Conservation (phyloP, 2,797 vertebrate genomes). For the Rhodeus uyekii region DNA sequence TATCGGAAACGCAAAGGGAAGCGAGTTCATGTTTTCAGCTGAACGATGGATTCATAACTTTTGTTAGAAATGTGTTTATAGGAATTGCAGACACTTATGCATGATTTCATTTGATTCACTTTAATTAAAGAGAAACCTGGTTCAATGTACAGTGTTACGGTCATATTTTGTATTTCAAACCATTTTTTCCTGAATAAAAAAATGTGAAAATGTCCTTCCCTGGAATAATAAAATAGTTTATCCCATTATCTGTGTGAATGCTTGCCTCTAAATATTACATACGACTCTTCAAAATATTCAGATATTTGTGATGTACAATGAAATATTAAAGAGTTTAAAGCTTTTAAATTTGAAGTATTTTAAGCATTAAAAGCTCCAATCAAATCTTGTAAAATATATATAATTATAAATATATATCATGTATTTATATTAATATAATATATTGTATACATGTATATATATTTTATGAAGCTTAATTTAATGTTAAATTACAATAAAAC, state of each 20-base stretch:
- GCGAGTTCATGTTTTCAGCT: not conserved
- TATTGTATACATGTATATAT: too few species aligned
- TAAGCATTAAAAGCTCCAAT: too few species aligned
- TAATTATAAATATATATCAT: too few species aligned
- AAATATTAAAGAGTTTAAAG: not conserved
- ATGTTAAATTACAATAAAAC: too few species aligned
- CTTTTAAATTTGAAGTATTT: too few species aligned
- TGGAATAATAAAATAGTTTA: slow-evolving; percentile 32
- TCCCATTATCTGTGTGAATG: slow-evolving; percentile 2
- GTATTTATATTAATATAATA: too few species aligned
- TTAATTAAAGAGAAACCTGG: too few species aligned
- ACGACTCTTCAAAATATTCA: not conserved
- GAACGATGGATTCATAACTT: not conserved
- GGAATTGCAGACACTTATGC: slow-evolving; percentile 23
- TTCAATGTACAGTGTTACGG: slow-evolving; percentile 26
- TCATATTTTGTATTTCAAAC: slow-evolving; percentile 38
- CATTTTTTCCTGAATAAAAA: slow-evolving; percentile 27
- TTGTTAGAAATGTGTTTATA: not conserved
- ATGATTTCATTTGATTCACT: slow-evolving; percentile 12
- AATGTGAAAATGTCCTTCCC: slow-evolving; percentile 19
- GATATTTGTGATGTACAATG: not conserved
- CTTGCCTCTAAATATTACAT: not conserved
- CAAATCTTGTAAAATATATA: too few species aligned
- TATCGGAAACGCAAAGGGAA: slow-evolving; percentile 7
- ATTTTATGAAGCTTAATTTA: too few species aligned